phyloP scores from a whole-genome alignment of 2,797 vertebrate genomes.

The Mustela erminea region DNA sequence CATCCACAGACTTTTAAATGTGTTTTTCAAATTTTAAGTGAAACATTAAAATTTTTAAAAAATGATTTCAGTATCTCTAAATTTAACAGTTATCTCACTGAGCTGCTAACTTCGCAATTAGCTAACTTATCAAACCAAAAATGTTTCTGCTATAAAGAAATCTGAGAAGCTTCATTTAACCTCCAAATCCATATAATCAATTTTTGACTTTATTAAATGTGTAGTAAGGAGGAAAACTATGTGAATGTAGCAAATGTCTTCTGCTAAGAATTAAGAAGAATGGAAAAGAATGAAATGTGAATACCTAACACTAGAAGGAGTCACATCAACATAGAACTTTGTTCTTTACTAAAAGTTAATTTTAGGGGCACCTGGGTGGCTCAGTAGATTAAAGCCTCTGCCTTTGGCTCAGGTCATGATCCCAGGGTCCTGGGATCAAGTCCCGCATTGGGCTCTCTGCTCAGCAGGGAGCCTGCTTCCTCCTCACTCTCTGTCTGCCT shows the following conservation, averaged over 20 bases:
- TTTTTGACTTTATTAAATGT: background rate
- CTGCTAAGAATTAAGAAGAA: background rate
- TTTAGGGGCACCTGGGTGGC: background rate
- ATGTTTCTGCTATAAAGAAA: background rate
- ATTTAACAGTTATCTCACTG: background rate
- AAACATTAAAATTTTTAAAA: background rate
- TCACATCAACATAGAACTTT: background rate
- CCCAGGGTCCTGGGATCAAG: too few species aligned
- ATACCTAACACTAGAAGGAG: background rate
- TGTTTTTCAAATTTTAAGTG: background rate
- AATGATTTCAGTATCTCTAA: background rate
- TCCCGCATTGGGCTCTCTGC: too few species aligned
- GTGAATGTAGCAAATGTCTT: background rate
- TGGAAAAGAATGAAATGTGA: background rate
- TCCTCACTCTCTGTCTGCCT: too few species aligned
- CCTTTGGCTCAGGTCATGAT: too few species aligned
- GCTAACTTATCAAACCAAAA: background rate
- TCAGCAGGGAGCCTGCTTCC: too few species aligned
- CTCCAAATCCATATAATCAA: background rate
- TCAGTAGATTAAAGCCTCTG: too few species aligned
- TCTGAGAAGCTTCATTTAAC: background rate
- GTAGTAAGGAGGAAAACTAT: background rate
- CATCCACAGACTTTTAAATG: background rate
- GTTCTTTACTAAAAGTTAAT: background rate
- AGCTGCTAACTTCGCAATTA: background rate